Percentiles rank a stretch among this genome's conserved stretches.
These are phyloP conservation scores for Mythimna lalbum DNA, from an alignment of 2,888 invertebrate genomes.

Conservation along the genomic window DNA sequence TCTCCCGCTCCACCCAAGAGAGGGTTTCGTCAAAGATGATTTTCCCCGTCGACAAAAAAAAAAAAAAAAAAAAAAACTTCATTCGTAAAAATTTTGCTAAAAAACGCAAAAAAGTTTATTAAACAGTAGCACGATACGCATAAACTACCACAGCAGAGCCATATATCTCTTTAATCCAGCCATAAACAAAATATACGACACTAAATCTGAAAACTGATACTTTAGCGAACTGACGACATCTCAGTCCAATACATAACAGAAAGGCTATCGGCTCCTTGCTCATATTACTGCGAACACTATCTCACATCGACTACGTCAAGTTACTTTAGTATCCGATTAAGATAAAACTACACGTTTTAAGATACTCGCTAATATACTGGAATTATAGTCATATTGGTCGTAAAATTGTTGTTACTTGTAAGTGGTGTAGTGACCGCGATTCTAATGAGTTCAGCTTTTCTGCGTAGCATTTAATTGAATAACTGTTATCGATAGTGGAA, in stretches of 20 bases:
- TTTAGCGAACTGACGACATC: conserved; percentile 7
- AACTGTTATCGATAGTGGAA: neutral
- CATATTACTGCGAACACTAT: conserved; percentile 48
- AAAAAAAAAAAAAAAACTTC: too few relatives aligned
- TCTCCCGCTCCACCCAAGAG: too few relatives aligned
- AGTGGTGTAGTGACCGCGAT: conserved; percentile 5
- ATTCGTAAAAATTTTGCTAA: too few relatives aligned
- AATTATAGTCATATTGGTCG: conserved; percentile 22
- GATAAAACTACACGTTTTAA: conserved; percentile 41
- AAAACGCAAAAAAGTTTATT: neutral
- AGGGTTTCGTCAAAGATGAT: too few relatives aligned
- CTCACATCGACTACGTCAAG: conserved; percentile 26
- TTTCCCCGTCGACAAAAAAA: too few relatives aligned
- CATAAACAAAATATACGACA: conserved; percentile 10
- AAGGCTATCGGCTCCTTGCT: conserved; percentile 36
- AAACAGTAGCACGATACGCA: conserved; percentile 3
- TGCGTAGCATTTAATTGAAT: conserved; percentile 3
- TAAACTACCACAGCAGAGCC: neutral
- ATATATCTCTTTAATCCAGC: neutral
- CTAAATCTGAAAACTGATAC: conserved; percentile 32
- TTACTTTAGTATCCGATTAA: conserved; percentile 43
- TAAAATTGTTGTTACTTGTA: conserved; percentile 23
- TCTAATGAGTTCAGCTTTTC: conserved; percentile 11
- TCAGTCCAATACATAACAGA: conserved; percentile 28
- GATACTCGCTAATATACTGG: conserved; percentile 13